Base-by-base conservation (phyloP, 2,888 invertebrate genomes). In the Pyralis farinalis region DNA sequence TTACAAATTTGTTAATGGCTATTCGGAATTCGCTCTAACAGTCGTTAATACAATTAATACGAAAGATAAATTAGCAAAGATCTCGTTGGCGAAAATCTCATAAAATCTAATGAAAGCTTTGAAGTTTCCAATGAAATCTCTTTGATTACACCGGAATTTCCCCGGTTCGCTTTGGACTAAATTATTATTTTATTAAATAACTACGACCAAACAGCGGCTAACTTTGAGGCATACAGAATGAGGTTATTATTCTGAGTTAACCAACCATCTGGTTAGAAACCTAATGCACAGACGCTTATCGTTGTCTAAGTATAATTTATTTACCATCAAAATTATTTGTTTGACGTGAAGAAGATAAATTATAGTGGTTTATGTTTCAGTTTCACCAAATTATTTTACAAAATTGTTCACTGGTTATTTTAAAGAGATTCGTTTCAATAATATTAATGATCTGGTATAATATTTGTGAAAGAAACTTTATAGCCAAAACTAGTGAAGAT, bases 61-160 rank as follows among this genome's bases (percentile, higher is more conserved):
- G 51, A 61, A 63, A 63, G 55, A 59, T 56, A 53, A 63, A 53
- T 60, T 44, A 58, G 49, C 50, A 47, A 53, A 53, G 55, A 61
- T 53, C 55, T 52, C 41, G 47, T 54, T 49, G 45, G 45, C 35
- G 43, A 44, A 58, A 63, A 60, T 66, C 61, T 67, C 55, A 61
- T 68, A 58, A 68, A 65, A 69, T 64, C 47, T 47, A 56, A 52
- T 55, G 49, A 55, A 63, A 44, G 49, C 61, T 63, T 73, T 71
- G 68, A 71, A 70, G 62, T 64, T 66, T 39, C 35, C 42, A 42
- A 36, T 36, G 44, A 65, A 63, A 63, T 58, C 47, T 51, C 46
- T 58, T 56, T 66, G 64, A 64, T 71, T 70, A 67, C 43, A 34
- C 32, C 30, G 45, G 46, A 50, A 50, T 57, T 48, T 39, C 41